Conservation (phyloP, 1,140 invertebrate species). For the Drosophila baimaii region DNA sequence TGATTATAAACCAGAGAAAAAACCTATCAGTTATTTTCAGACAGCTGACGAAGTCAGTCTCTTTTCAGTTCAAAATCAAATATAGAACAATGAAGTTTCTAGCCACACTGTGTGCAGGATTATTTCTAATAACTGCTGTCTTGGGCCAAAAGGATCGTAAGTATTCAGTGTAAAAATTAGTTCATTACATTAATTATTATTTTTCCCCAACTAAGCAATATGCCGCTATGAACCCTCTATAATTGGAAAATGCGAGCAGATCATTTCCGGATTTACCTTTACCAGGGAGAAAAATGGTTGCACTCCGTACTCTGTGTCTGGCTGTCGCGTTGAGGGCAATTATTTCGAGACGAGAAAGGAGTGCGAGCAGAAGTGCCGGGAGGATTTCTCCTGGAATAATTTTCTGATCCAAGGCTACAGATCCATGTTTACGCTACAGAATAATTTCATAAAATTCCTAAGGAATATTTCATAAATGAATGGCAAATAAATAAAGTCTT, state of each 20-base stretch:
- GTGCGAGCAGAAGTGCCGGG: slow-evolving; percentile 4
- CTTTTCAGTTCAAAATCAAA: neutral
- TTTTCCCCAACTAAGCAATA: slow-evolving; percentile 1
- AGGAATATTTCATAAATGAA: neutral
- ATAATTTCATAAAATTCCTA: neutral
- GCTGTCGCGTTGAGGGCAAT: slow-evolving; percentile 5
- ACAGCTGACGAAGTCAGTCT: neutral
- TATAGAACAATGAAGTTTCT: neutral
- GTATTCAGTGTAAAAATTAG: neutral
- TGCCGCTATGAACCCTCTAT: neutral
- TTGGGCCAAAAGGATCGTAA: slow-evolving; percentile 7
- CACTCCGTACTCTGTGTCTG: neutral
- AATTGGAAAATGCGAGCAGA: neutral
- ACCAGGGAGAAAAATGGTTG: neutral
- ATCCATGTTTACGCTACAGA: neutral
- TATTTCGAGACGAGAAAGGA: neutral
- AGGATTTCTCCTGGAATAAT: slow-evolving; percentile 1
- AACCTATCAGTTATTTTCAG: neutral
- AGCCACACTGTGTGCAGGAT: neutral
- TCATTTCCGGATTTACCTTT: slow-evolving; percentile 6
- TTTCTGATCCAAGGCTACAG: neutral
- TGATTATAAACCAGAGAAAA: no score
- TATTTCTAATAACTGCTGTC: neutral
- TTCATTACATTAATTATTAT: no score
- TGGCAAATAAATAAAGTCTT: neutral